Evolutionary conservation across 2,797 vertebrate genomes (phyloP), one percentile per base, ranked within the genome.

Genomic region (Melanotaenia parkinsoni): DNA sequence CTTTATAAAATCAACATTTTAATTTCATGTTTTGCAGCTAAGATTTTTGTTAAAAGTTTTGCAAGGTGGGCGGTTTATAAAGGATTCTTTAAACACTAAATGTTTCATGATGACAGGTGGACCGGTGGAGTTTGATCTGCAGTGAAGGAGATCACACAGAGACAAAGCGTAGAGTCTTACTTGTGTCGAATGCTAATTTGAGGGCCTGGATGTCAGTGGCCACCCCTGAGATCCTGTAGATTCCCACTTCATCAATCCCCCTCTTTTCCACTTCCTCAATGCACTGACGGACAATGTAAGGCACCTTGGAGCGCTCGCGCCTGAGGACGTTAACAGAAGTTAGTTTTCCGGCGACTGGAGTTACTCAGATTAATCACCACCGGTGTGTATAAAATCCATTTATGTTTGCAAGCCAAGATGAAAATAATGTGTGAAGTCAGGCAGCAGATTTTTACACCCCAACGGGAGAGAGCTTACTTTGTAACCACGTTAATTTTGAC

Each of bases 401-500:
- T 45, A 16, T 45, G 50, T 12, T n/a, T 51, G n/a, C 10, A 24
- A 22, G 22, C 10, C n/a, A 45, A 20, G 18, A 45, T 20, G 40
- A 45, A 45, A 20, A n/a, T n/a, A 20, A n/a, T 45, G 18, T 45
- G 6, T 2, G 18, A 20, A 22, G 45, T 33, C 61, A 57, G 30
- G 26, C 32, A 12, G 26, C 1, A 20, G 13, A 20, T 18, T 40
- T 72, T 58, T 62, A 6, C 58, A 18, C 10, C 26, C 3, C 24
- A 37, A 37, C 5, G 13, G 20, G 3, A 20, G 0, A n/a, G 24
- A 6, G 32, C 93, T 65, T 93, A 99, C 98, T 99, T 99, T 58
- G 98, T 99, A 85, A 99, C 98, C 0, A 99, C 96, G 0, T 96
- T 98, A 93, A 99, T 99, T 88, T 99, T 99, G 88, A 99, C 98